phyloP scores from a whole-genome alignment of 2,797 vertebrate genomes.

The Gymnothorax reevesii region DNA sequence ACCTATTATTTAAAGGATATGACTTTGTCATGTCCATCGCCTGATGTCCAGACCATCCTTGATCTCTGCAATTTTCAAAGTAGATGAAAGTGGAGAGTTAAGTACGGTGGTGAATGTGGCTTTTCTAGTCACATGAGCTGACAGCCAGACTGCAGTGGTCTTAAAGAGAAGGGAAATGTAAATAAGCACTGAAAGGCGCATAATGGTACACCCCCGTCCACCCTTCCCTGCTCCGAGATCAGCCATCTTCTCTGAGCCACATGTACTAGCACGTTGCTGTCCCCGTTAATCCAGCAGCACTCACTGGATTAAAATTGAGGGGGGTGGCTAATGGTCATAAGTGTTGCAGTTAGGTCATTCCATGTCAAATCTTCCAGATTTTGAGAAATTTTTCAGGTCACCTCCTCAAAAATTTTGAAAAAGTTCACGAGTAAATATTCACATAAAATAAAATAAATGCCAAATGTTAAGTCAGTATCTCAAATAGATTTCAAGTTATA shows the following conservation, averaged over 20 bases:
- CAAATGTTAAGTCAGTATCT: no score
- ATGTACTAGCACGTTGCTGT: constrained; percentile 8
- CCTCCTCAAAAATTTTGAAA: no score
- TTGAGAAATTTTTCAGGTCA: no score
- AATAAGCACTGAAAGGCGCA: not conserved
- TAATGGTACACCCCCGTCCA: not conserved
- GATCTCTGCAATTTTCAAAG: not conserved
- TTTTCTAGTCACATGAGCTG: not conserved
- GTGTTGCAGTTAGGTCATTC: no score
- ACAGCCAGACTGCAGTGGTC: not conserved
- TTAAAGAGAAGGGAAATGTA: not conserved
- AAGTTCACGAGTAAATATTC: no score
- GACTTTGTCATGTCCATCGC: not conserved
- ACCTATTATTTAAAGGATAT: not conserved
- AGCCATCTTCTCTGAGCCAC: not conserved
- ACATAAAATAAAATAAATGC: no score
- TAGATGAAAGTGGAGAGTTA: constrained; percentile 6
- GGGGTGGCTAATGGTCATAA: not conserved
- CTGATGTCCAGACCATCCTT: not conserved
- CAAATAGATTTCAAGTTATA: no score
- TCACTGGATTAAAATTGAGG: constrained; percentile 28
- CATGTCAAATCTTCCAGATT: no score
- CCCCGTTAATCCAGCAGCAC: constrained; percentile 32
- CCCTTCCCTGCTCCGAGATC: not conserved
- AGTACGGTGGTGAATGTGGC: not conserved